These are phyloP conservation scores for Drosophila neutralis DNA, from an alignment of 2,888 invertebrate genomes.

Conservation along the genomic window DNA sequence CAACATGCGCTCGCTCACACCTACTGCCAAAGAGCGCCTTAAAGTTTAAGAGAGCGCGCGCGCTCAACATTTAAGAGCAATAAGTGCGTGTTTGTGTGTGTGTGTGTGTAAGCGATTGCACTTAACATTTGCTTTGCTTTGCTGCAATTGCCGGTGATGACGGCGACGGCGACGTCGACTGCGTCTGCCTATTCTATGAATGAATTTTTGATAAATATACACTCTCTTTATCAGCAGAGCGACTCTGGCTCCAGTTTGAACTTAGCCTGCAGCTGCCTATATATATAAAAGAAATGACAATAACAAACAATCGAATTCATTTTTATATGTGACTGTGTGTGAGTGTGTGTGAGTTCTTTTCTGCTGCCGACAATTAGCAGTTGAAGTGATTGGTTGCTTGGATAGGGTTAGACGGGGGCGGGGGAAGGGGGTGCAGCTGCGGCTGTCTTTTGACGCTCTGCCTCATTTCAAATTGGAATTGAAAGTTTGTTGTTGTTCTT, in stretches of 20 bases:
- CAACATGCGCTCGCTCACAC: neutral
- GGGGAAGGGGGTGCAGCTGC: constrained; percentile 35
- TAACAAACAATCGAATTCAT: constrained; percentile 38
- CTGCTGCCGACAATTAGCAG: constrained; percentile 76
- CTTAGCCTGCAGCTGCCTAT: constrained; percentile 21
- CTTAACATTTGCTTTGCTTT: constrained; percentile 30
- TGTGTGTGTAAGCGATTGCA: constrained; percentile 30
- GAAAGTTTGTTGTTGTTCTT: constrained; percentile 58
- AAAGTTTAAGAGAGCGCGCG: constrained; percentile 2
- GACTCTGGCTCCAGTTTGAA: constrained; percentile 12
- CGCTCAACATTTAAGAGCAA: constrained; percentile 46
- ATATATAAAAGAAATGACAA: constrained; percentile 26
- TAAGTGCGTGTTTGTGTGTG: constrained; percentile 26
- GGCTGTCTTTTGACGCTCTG: constrained; percentile 76
- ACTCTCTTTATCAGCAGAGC: constrained; percentile 65
- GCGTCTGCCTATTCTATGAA: constrained; percentile 68
- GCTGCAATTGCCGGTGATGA: constrained; percentile 42
- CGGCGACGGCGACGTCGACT: constrained; percentile 16
- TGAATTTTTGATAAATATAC: constrained; percentile 77
- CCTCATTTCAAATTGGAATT: constrained; percentile 79
- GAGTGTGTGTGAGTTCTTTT: constrained; percentile 44
- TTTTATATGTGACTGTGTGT: constrained; percentile 47
- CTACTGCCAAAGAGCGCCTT: neutral
- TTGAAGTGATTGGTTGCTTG: constrained; percentile 65
- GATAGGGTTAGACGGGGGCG: constrained; percentile 16